These are phyloP conservation scores for Nyctibius grandis DNA, from an alignment of 2,797 vertebrate genomes.

Conservation along the genomic window DNA sequence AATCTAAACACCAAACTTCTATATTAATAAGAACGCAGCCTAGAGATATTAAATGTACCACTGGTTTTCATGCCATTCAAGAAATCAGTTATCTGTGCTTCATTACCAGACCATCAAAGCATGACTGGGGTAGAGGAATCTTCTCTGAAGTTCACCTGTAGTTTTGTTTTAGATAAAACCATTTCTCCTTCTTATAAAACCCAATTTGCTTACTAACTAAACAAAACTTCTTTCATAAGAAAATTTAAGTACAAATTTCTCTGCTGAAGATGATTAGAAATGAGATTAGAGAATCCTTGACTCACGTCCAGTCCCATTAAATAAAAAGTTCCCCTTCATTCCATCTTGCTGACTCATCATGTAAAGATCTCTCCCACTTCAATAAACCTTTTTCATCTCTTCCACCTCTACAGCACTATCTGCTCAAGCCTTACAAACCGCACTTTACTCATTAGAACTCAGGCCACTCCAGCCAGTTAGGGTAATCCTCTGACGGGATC, in stretches of 20 bases:
- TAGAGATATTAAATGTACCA: not conserved
- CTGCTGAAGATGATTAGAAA: not conserved
- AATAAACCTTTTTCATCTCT: not conserved
- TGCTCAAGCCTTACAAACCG: not conserved
- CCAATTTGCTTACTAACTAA: not conserved
- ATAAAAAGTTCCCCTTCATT: not conserved
- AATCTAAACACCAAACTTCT: not conserved
- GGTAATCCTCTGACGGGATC: not conserved
- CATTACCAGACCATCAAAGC: not conserved
- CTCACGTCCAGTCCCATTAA: not conserved
- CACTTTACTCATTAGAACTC: not conserved
- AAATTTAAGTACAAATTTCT: not conserved
- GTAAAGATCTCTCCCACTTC: not conserved
- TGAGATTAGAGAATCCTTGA: not conserved
- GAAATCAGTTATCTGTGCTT: not conserved
- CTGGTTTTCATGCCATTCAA: not conserved
- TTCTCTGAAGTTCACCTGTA: not conserved
- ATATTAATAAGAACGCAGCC: not conserved
- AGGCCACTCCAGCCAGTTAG: not conserved
- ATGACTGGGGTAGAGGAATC: not conserved
- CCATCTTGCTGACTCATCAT: not conserved
- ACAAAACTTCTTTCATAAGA: not conserved
- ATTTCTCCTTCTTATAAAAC: not conserved
- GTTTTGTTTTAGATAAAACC: not conserved
- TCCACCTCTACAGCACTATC: not conserved